phyloP scores from a whole-genome alignment of 1,140 invertebrate genomes.

The Drosophila nikananu region DNA sequence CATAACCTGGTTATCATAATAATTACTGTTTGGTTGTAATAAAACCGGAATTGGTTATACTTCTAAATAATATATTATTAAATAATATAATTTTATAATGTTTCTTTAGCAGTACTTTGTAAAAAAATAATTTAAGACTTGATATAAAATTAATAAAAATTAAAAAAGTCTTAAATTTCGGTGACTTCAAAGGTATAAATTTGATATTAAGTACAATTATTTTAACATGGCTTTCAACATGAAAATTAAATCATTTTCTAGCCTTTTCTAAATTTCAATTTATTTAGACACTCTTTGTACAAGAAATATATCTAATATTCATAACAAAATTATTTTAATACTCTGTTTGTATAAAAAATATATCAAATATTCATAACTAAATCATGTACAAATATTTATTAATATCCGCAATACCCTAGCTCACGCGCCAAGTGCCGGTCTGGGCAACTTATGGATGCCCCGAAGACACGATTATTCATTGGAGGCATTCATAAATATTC shows the following conservation, averaged over 20 bases:
- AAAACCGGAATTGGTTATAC: not conserved
- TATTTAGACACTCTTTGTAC: no score
- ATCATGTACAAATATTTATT: not conserved
- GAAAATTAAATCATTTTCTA: no score
- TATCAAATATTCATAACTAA: not conserved
- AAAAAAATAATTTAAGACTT: not conserved
- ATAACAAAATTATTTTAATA: no score
- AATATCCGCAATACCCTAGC: slow-evolving; percentile 37
- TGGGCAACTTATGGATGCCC: slow-evolving; percentile 42
- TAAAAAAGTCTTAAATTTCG: no score
- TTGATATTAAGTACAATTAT: no score
- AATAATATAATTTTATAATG: not conserved
- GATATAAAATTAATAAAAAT: not conserved
- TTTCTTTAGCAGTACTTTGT: not conserved
- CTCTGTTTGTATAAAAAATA: not conserved
- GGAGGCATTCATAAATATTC: slow-evolving; percentile 72
- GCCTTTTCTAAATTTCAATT: no score
- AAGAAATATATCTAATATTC: no score
- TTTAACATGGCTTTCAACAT: no score
- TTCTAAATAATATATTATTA: not conserved
- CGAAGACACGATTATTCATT: slow-evolving; percentile 60
- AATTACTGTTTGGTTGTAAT: not conserved
- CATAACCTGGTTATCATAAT: not conserved
- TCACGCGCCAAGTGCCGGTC: slow-evolving; percentile 50
- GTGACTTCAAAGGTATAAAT: no score